These are phyloP conservation scores for Hoplodrina blanda DNA, from an alignment of 2,888 invertebrate genomes.

Conservation along the genomic window DNA sequence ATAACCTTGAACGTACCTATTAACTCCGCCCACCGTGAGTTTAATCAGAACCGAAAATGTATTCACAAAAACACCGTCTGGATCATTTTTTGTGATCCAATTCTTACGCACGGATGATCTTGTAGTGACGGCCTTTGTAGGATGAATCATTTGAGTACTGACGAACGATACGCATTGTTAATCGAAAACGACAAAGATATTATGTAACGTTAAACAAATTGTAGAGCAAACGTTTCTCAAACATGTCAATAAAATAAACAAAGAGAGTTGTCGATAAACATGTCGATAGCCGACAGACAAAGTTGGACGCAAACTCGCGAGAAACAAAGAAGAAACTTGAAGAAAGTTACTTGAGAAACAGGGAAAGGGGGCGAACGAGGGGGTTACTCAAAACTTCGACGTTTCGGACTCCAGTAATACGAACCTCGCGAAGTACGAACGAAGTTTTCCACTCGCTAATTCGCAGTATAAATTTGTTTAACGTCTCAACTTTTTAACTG, in stretches of 20 bases:
- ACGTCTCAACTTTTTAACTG: constrained; percentile 90
- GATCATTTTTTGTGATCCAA: constrained; percentile 25
- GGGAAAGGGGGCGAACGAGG: constrained; percentile 73
- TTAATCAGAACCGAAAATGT: constrained; percentile 40
- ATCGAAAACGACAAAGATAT: constrained; percentile 13
- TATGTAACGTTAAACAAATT: constrained; percentile 15
- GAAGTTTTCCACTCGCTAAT: constrained; percentile 86
- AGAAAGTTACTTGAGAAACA: constrained; percentile 81
- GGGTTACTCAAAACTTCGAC: constrained; percentile 86
- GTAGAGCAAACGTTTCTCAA: constrained; percentile 30
- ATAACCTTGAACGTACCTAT: constrained; percentile 62
- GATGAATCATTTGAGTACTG: constrained; percentile 21
- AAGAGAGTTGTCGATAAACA: constrained; percentile 79
- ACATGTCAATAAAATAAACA: constrained; percentile 59
- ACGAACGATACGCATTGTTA: constrained; percentile 8
- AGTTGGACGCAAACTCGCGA: constrained; percentile 79
- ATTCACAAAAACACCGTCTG: constrained; percentile 43
- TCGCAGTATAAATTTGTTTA: constrained; percentile 90
- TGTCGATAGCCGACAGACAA: constrained; percentile 78
- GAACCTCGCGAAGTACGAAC: constrained; percentile 74
- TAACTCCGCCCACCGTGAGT: constrained; percentile 36
- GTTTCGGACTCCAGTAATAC: constrained; percentile 83
- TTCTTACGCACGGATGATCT: constrained; percentile 32
- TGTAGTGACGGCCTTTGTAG: constrained; percentile 15
- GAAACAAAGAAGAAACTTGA: constrained; percentile 86